Conservation (phyloP, 2,888 invertebrate species). For the Clanis bilineata region DNA sequence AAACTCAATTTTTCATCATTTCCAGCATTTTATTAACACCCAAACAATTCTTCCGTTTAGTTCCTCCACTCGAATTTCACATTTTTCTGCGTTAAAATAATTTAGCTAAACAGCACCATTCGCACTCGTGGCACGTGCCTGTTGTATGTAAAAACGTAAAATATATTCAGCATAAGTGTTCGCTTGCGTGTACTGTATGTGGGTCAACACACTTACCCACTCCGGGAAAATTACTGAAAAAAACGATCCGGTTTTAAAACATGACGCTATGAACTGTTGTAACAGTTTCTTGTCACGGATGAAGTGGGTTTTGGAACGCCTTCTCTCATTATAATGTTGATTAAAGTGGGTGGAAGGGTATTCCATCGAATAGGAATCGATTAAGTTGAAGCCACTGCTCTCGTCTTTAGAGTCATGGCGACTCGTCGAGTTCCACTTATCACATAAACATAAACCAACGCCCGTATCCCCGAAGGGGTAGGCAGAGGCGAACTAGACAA, state of each 20-base stretch:
- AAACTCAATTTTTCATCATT: too few relatives aligned
- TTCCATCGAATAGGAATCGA: too few relatives aligned
- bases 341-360: too few relatives aligned
- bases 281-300: background rate
- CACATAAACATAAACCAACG: too few relatives aligned
- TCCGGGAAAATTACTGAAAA: constrained; percentile 1
- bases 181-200: constrained; percentile 32
- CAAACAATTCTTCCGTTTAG: background rate
- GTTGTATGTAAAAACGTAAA: constrained; percentile 56
- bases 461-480: too few relatives aligned
- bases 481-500: too few relatives aligned
- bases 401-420: too few relatives aligned
- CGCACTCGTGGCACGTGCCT: constrained; percentile 40
- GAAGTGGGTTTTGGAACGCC: background rate
- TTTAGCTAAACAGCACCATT: constrained; percentile 19
- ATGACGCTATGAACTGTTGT: background rate
- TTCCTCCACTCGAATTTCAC: background rate
- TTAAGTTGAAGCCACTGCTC: too few relatives aligned
- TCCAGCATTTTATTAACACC: background rate
- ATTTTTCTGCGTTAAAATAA: constrained; percentile 4
- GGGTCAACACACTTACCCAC: constrained; percentile 37
- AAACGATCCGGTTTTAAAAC: constrained; percentile 4
- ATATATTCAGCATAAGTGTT: constrained; percentile 35
- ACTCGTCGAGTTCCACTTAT: too few relatives aligned
- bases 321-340: too few relatives aligned